A percentile compares a stretch with the other conserved stretches of the same genome.
Conservation (phyloP, 1,140 invertebrate genomes). For the Leptopilina boulardi region DNA sequence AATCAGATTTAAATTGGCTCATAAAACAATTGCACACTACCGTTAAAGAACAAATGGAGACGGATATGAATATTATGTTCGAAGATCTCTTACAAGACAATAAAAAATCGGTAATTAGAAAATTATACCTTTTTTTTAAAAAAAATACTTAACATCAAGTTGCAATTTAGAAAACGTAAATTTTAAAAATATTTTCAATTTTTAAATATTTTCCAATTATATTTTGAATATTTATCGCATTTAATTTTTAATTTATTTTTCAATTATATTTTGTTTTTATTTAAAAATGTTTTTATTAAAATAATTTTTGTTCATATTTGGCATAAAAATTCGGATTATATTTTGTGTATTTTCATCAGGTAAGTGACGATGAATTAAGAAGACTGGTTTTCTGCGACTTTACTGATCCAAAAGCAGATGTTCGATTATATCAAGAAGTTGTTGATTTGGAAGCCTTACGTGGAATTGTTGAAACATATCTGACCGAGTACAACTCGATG, state of each 20-base stretch:
- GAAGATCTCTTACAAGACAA: conserved; percentile 53
- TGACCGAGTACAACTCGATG: conserved; percentile 96
- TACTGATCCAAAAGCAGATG: conserved; percentile 93
- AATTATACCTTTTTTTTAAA: conserved; percentile 20
- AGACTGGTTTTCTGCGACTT: conserved; percentile 97
- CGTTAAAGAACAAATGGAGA: conserved; percentile 78
- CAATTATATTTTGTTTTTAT: too few species aligned
- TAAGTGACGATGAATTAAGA: conserved; percentile 88
- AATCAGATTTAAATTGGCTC: conserved; percentile 89
- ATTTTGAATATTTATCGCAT: too few species aligned
- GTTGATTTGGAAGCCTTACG: conserved; percentile 88
- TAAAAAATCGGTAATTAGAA: conserved; percentile 37
- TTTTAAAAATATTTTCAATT: too few species aligned
- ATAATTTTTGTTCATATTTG: too few species aligned
- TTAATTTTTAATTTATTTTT: too few species aligned
- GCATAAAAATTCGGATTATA: too few species aligned
- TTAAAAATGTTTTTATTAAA: too few species aligned
- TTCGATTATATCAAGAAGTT: conserved; percentile 92
- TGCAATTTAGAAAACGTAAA: too few species aligned
- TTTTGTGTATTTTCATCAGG: conserved; percentile 74
- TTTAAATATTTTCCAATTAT: too few species aligned
- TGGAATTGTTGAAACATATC: conserved; percentile 91
- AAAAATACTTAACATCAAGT: too few species aligned
- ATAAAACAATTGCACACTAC: conserved; percentile 80
- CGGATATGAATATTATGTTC: conserved; percentile 73